A percentile compares a stretch with the other conserved stretches of the same genome.
Evolutionary conservation across 2,113 vertebrate genomes (phyloP).

Genomic region (Cricetomys ansorgei): DNA sequence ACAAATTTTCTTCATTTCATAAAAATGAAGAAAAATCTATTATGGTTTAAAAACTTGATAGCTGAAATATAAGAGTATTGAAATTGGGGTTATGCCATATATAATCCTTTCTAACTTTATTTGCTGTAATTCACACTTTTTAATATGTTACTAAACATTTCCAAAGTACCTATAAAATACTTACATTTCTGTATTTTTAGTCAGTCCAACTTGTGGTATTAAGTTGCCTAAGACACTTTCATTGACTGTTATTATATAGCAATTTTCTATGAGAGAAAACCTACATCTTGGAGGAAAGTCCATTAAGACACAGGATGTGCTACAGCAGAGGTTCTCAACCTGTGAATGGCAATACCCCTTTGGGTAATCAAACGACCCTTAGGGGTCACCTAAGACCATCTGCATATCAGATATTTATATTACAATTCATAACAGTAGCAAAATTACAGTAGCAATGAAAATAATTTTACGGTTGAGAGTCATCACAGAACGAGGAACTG

Average conservation of each 20-base stretch:
- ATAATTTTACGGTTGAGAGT: too few species aligned
- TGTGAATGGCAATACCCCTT: too few species aligned
- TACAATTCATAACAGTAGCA: too few species aligned
- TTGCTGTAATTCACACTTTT: not conserved
- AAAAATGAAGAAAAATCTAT: not conserved
- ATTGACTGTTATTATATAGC: not conserved
- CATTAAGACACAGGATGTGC: not conserved
- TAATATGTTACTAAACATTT: not conserved
- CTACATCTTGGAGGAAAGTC: not conserved
- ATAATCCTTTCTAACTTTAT: not conserved
- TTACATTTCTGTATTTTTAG: not conserved
- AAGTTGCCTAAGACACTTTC: not conserved
- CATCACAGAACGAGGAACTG: too few species aligned
- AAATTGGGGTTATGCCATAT: not conserved
- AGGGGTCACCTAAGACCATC: too few species aligned
- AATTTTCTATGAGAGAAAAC: not conserved
- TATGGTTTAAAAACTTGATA: not conserved
- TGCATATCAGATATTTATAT: too few species aligned
- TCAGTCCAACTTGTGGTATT: not conserved
- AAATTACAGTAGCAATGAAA: too few species aligned
- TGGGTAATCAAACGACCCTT: too few species aligned
- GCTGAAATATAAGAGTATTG: not conserved
- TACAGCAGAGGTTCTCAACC: too few species aligned
- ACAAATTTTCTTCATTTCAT: not conserved
- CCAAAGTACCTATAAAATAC: not conserved